Evolutionary conservation across 2,888 invertebrate species (phyloP), one percentile per base, ranked within the genome.

Genomic region (Craniophora ligustri): DNA sequence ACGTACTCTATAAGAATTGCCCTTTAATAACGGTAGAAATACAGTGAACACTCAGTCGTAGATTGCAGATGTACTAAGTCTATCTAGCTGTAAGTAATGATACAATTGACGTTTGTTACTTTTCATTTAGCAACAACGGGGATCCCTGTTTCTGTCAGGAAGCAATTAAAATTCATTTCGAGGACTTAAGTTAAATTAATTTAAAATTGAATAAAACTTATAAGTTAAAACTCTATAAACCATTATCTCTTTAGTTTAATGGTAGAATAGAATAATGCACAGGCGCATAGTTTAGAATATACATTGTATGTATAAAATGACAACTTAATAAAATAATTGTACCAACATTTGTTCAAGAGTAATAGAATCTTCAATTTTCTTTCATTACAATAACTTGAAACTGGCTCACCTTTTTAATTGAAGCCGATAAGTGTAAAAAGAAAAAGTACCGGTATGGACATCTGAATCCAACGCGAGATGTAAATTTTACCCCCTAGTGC

Each of bases 81-180:
- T 78, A 80, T 78, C 79, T 91, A 92, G 89, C 92, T 91, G 92
- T 92, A 91, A 86, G 85, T 91, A 91, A 92, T 91, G 82, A 88
- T 85, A 88, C 86, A 87, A 89, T 84, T 85, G 85, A 81, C 75
- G 81, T 81, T 84, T 80, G 83, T 86, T 67, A 80, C 84, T 82
- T 85, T 70, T 72, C 82, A 82, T 82, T 85, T 75, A 76, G 61
- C 75, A 45, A 48, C 41, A 70, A 58, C 62, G 75, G 62, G 64
- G 72, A 69, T 55, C 58, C 50, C 28, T 42, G 42, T 39, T 41
- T 46, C n/a, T 35, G 5, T 19, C 13, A 44, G 18, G 11, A 28
- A 23, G 19, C 32, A 53, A 31, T 26, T 30, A 14, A 15, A 10
- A n/a, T 36, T 15, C n/a, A 39, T n/a, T 23, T 15, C 11, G n/a